phyloP scores from a whole-genome alignment of 2,797 vertebrate genomes.

The Hemibagrus guttatus region DNA sequence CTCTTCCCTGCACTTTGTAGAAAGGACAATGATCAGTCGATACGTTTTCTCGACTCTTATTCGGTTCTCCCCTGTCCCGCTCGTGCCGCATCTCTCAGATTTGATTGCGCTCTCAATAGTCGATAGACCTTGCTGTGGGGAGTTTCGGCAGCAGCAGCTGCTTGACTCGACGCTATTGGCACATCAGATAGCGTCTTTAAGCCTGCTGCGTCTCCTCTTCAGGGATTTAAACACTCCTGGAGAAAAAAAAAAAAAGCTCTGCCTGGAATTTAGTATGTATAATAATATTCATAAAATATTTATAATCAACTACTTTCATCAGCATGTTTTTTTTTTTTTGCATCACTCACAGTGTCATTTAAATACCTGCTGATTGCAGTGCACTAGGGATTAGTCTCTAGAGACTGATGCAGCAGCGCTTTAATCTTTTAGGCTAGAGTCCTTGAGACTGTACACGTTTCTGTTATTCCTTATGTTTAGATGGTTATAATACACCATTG shows the following conservation, averaged over 20 bases:
- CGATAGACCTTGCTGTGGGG: constrained; percentile 13
- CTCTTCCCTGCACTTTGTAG: background rate
- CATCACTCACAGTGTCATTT: background rate
- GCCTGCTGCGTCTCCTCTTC: background rate
- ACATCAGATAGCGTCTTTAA: constrained; percentile 45
- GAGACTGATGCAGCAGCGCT: background rate
- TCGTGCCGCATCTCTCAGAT: constrained; percentile 2
- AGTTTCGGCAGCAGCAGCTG: constrained; percentile 9
- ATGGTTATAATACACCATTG: background rate
- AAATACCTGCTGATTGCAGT: background rate
- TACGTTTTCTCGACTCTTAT: background rate
- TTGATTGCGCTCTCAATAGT: constrained; percentile 43
- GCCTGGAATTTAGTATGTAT: background rate
- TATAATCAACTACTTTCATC: background rate
- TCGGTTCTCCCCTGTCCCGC: background rate
- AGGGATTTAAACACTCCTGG: background rate
- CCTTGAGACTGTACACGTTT: background rate
- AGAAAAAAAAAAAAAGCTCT: background rate
- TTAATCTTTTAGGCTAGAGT: background rate
- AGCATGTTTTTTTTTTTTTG: background rate
- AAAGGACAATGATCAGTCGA: background rate
- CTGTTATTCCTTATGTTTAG: too few relatives aligned
- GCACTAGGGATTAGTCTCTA: background rate
- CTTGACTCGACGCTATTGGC: background rate
- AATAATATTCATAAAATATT: background rate